Evolutionary conservation across 2,797 vertebrate species (phyloP).

Genomic region (Yasuhikotakia modesta): DNA sequence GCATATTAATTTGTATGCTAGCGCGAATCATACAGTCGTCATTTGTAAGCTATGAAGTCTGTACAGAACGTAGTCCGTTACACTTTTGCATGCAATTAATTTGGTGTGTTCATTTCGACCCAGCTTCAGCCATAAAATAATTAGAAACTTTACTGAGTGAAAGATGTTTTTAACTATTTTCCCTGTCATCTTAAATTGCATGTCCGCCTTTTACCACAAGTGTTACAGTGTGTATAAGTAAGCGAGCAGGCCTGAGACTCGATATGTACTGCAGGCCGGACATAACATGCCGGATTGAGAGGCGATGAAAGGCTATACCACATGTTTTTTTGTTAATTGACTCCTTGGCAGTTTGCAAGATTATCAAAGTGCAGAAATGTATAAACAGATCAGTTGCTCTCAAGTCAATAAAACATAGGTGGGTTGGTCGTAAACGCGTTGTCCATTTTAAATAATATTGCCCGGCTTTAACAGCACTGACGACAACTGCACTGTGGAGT

Average conservation of each 20-base stretch:
- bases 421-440: constrained; percentile 8
- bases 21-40: not conserved
- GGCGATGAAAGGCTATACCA: constrained; percentile 56
- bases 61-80: not conserved
- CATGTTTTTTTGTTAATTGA: constrained; percentile 63
- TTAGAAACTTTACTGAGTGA: no score
- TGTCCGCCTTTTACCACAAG: constrained; percentile 58
- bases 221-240: constrained; percentile 52
- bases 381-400: constrained; percentile 51
- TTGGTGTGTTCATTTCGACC: not conserved
- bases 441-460: not conserved
- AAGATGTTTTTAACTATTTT: constrained; percentile 20
- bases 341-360: constrained; percentile 61
- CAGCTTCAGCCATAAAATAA: not conserved
- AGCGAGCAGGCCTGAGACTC: constrained; percentile 46
- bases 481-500: constrained; percentile 5
- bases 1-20: not conserved
- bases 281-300: constrained; percentile 42
- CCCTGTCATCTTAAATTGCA: constrained; percentile 51
- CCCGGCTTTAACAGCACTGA: constrained; percentile 8
- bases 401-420: constrained; percentile 48
- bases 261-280: constrained; percentile 53
- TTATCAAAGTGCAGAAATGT: constrained; percentile 54
- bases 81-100: not conserved
- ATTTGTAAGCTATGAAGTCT: not conserved